Conservation (phyloP, 2,797 vertebrate genomes). For the Sphaeramia orbicularis region DNA sequence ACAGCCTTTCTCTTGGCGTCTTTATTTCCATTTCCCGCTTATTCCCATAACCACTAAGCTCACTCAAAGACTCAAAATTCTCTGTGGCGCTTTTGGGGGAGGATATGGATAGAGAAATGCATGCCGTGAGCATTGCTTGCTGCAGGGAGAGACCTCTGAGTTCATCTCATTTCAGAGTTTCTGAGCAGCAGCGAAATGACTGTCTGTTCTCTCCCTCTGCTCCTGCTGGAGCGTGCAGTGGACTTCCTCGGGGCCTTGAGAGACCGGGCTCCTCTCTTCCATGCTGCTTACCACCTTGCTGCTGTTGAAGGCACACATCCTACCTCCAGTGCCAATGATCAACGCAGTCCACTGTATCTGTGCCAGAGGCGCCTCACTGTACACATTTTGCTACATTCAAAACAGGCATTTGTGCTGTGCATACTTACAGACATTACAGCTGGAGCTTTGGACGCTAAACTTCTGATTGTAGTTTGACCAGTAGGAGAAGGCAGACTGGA, state of each 20-base stretch:
- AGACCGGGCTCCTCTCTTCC: conserved; percentile 63
- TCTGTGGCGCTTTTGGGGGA: conserved; percentile 70
- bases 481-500: conserved; percentile 30
- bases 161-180: conserved; percentile 82
- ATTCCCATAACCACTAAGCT: conserved; percentile 64
- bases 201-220: conserved; percentile 59
- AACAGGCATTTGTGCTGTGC: conserved; percentile 27
- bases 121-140: conserved; percentile 62
- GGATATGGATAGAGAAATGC: conserved; percentile 68
- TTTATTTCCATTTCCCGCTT: conserved; percentile 66
- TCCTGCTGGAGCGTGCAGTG: conserved; percentile 58
- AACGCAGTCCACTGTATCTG: conserved; percentile 52
- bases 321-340: conserved; percentile 58
- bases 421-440: conserved; percentile 48
- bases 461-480: conserved; percentile 54
- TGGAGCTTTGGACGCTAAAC: conserved; percentile 27
- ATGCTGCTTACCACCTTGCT: conserved; percentile 64
- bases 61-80: conserved; percentile 75
- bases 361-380: conserved; percentile 44
- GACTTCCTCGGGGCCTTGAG: conserved; percentile 65
- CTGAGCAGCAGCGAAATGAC: conserved; percentile 66
- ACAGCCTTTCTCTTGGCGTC: conserved; percentile 68
- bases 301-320: conserved; percentile 64
- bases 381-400: conserved; percentile 20
- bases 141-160: conserved; percentile 71